Base-by-base conservation (phyloP, 2,888 invertebrate genomes). In the Mimas tiliae region DNA sequence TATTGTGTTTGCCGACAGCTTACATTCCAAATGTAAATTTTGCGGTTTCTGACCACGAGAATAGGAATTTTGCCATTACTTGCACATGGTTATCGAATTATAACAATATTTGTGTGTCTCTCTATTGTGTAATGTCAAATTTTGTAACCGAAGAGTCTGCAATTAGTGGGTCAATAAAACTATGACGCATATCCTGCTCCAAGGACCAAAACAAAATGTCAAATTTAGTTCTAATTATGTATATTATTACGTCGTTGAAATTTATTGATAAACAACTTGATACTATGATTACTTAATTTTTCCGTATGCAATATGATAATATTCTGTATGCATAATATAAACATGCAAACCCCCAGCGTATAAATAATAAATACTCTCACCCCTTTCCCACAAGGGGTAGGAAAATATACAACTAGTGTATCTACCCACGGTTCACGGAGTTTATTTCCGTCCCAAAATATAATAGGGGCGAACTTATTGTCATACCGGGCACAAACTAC, bases 191-290 rank as follows among this genome's bases (percentile, higher is more conserved):
- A 58, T 58, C 58, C 58, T 38, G 19, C 42, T 42, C 38, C 19
- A 58, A 58, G 42, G 58, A 58, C 58, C 58, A 58, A 58, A 58
- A 58, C 12, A 38, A 58, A 58, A 58, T 58, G 42, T 58, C 16
- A 19, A 14, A 21, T 55, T 55, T 55, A 19, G 3, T 34, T 34
- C 16, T 58, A 12, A 1, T 55, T 55, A n/a, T 53, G 33, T n/a
- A 53, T n/a, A 27, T 14, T 52, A 16, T 53, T 55, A 55, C 55
- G 53, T n/a, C 33, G 53, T 53, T 4, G 33, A n/a, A 33, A 33
- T 21, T 27, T n/a, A 33, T n/a, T 48, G 33, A n/a, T n/a, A n/a
- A 53, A 34, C 27, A 7, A 33, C n/a, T 9, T 7, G 7, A 42
- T 42, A 42, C 42, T 42, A 42, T 6, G 11, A 42, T 42, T 9